Conservation (phyloP, 2,113 vertebrate species). For the Mesoclemmys tuberculata region DNA sequence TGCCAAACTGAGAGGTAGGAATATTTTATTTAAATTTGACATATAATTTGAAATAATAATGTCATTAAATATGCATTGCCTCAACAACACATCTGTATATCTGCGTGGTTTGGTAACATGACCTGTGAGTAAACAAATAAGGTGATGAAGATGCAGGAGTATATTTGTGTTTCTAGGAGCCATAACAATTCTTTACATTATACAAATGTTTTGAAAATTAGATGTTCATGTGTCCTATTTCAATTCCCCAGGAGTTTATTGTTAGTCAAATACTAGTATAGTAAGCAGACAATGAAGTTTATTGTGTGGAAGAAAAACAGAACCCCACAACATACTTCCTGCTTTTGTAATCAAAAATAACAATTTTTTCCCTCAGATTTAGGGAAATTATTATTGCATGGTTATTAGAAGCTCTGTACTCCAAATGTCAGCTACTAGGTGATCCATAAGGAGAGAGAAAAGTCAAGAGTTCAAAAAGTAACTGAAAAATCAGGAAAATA, state of each 20-base stretch:
- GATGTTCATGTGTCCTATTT: conserved; percentile 77
- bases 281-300: conserved; percentile 80
- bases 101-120: not conserved
- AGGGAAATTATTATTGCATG: conserved; percentile 71
- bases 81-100: not conserved
- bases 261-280: conserved; percentile 76
- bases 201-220: conserved; percentile 80
- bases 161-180: not conserved
- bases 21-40: not conserved
- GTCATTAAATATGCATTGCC: not conserved
- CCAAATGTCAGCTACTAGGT: conserved; percentile 62
- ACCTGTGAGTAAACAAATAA: not conserved
- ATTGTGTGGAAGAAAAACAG: conserved; percentile 82
- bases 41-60: not conserved
- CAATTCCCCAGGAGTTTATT: conserved; percentile 77
- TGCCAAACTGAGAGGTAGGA: not conserved
- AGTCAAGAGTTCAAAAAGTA: conserved; percentile 13
- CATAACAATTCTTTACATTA: conserved; percentile 70
- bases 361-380: too few species aligned
- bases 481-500: not conserved
- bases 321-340: conserved; percentile 81
- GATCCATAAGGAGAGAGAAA: not conserved
- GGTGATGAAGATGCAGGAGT: not conserved
- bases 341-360: conserved; percentile 79
- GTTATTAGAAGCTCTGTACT: conserved; percentile 64